Base-by-base conservation (phyloP, 2,113 vertebrate genomes). In the Sapajus apella region DNA sequence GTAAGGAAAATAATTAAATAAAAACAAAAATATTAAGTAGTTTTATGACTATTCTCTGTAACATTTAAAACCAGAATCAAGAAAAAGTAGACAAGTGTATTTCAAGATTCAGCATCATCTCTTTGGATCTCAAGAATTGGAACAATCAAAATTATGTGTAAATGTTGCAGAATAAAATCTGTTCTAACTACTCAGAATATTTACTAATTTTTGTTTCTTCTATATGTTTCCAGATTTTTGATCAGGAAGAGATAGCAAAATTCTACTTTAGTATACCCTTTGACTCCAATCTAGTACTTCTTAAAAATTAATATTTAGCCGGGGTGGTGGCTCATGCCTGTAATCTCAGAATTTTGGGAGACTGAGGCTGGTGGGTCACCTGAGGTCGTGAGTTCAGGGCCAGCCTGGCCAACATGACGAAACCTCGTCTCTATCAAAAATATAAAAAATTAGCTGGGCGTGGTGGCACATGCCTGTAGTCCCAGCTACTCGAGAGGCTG, bases 301-400 rank as follows among this genome's bases (percentile, higher is more conserved):
- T 81, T 52, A 40, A 64, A 64, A 64, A 30, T 64, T 30, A 64
- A 30, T 64, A 64, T 64, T 2, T 5, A 11, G 27, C 27, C 11
- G 0, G 27, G 27, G 0, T 5, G 2, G 27, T 64, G 27, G 27
- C 11, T 30, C 2, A 6, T 27, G 11, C 61, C 61, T 64, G 5
- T 30, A 30, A 64, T 64, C 27, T 27, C 61, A 64, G 61, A 30
- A 64, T 27, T 30, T 30, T 64, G 61, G 5, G 25, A 64, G 61
- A 5, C 61, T 2, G 5, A 64, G 61, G 61, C 27, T 30, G 61
- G 61, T 13, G 27, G 61, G 30, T 64, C 27, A 64, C 27, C 61
- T 64, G 12, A 64, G 30, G 27, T 30, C 61, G 30, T 11, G 27
- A 64, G 61, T 64, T 64, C 61, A 30, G 30, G 12, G 30, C 27